Evolutionary conservation across 1,140 invertebrate genomes (phyloP).

Genomic region (Stratiolaelaps scimitus): DNA sequence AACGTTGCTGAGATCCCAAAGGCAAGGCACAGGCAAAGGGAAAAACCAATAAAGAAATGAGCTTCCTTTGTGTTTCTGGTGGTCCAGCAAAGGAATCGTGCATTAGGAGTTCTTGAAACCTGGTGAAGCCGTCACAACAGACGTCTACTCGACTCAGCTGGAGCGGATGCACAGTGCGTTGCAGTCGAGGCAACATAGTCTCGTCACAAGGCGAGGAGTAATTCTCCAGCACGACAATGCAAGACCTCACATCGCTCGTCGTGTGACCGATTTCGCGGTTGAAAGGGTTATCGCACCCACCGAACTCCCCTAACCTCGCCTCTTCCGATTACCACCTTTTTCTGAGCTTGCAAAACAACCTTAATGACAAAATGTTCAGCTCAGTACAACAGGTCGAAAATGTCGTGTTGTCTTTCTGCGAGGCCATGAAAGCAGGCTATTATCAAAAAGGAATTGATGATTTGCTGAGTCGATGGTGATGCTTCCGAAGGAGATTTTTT

Average conservation of each 20-base stretch:
- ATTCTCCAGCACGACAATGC: slow-evolving; percentile 10
- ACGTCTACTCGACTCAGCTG: background rate
- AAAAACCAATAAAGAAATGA: slow-evolving; percentile 17
- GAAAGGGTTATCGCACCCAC: background rate
- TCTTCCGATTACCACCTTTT: too few species aligned
- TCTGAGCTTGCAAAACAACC: too few species aligned
- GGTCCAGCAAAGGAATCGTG: slow-evolving; percentile 6
- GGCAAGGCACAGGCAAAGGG: too few species aligned
- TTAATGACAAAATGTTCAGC: too few species aligned
- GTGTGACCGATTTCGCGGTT: background rate
- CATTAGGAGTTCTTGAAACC: slow-evolving; percentile 11
- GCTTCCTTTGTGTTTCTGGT: slow-evolving; percentile 10
- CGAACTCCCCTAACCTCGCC: too few species aligned
- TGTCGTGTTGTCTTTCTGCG: background rate
- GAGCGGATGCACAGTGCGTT: slow-evolving; percentile 13
- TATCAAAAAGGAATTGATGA: slow-evolving; percentile 2
- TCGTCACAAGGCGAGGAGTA: slow-evolving; percentile 10
- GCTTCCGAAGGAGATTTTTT: slow-evolving; percentile 5
- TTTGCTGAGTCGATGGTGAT: background rate
- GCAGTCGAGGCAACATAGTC: background rate
- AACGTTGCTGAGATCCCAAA: too few species aligned
- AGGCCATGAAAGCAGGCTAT: background rate
- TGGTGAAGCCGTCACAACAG: background rate
- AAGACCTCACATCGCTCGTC: background rate
- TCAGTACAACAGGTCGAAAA: too few species aligned